Conservation (phyloP, 2,888 invertebrate species). For the Dolichomitus sp. region DNA sequence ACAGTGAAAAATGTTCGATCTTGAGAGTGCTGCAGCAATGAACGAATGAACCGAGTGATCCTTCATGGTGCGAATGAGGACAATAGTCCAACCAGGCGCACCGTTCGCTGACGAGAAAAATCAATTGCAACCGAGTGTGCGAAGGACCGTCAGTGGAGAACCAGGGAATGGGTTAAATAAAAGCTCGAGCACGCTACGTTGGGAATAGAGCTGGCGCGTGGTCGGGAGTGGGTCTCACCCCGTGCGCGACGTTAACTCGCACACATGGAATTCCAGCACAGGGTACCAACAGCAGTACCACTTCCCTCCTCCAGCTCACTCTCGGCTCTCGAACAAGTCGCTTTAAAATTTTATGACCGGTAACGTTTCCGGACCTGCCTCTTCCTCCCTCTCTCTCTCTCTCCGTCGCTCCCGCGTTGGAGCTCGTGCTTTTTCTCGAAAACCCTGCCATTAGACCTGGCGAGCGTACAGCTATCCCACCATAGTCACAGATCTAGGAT, state of each 20-base stretch:
- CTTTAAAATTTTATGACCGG: constrained; percentile 82
- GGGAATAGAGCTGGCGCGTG: constrained; percentile 41
- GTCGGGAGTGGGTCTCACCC: constrained; percentile 42
- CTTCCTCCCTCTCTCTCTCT: constrained; percentile 68
- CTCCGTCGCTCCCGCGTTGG: not conserved
- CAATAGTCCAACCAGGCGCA: constrained; percentile 9
- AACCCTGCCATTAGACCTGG: constrained; percentile 75
- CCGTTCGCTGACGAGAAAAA: constrained; percentile 60
- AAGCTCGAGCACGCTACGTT: constrained; percentile 63
- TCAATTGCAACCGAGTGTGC: constrained; percentile 57
- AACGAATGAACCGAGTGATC: constrained; percentile 25
- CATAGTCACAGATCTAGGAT: constrained; percentile 68
- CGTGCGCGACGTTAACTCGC: constrained; percentile 57
- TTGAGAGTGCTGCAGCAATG: constrained; percentile 4
- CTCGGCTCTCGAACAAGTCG: constrained; percentile 76
- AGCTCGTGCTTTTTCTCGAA: constrained; percentile 22
- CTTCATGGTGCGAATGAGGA: constrained; percentile 14
- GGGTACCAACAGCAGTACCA: constrained; percentile 50
- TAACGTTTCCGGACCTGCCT: constrained; percentile 76
- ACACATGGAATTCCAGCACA: constrained; percentile 44
- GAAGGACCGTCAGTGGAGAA: constrained; percentile 24
- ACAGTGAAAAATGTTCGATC: constrained; percentile 5
- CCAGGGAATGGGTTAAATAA: constrained; percentile 60
- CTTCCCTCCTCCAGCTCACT: constrained; percentile 33
- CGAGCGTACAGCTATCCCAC: constrained; percentile 2